phyloP scores from a whole-genome alignment of 1,140 invertebrate species.

The Caenorhabditis latens region DNA sequence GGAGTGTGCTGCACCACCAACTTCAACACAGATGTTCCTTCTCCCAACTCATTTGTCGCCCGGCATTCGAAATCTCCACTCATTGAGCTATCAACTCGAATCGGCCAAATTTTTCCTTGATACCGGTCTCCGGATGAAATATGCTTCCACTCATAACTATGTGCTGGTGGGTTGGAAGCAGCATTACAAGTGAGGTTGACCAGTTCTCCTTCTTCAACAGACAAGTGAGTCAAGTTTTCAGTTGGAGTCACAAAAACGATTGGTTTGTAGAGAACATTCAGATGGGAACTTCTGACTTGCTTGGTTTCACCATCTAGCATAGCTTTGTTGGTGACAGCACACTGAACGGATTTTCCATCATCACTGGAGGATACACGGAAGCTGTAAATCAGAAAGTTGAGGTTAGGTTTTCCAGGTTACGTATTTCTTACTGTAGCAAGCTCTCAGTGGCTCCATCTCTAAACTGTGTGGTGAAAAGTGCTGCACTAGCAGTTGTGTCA shows the following conservation, averaged over 20 bases:
- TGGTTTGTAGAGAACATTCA: constrained; percentile 64
- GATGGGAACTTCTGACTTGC: constrained; percentile 27
- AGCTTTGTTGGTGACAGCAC: constrained; percentile 55
- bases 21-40: constrained; percentile 43
- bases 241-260: constrained; percentile 46
- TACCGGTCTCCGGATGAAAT: constrained; percentile 52
- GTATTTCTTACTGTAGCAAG: not conserved
- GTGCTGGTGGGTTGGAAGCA: constrained; percentile 60
- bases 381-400: constrained; percentile 37
- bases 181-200: constrained; percentile 55
- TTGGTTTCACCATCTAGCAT: constrained; percentile 47
- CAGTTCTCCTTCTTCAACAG: constrained; percentile 59
- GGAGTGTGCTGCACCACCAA: constrained; percentile 62
- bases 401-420: too few relatives aligned
- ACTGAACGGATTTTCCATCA: constrained; percentile 58
- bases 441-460: constrained; percentile 18
- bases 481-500: not conserved
- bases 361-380: constrained; percentile 53
- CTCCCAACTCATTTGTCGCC: constrained; percentile 57
- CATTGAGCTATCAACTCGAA: constrained; percentile 56
- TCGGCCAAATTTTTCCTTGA: constrained; percentile 45
- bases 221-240: constrained; percentile 45
- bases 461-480: constrained; percentile 25
- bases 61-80: constrained; percentile 61
- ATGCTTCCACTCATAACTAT: constrained; percentile 65